Conservation (phyloP, 2,113 vertebrate genomes). For the Gadus macrocephalus region DNA sequence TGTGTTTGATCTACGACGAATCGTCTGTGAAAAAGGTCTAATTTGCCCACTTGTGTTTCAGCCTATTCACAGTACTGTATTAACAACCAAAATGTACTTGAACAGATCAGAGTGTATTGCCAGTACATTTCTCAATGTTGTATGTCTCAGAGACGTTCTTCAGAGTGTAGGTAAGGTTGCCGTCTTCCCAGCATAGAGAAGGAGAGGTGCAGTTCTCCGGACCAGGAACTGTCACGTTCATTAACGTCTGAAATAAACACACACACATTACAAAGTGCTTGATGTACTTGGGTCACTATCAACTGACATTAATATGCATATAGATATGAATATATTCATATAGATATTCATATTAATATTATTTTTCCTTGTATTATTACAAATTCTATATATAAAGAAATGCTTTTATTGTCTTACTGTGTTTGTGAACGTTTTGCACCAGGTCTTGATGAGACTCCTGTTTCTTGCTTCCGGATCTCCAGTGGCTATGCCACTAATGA, state of each 20-base stretch:
- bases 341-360: too few species aligned
- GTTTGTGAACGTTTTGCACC: constrained; percentile 79
- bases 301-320: too few species aligned
- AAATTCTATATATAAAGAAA: neutral
- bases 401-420: constrained; percentile 65
- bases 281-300: neutral
- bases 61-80: too few species aligned
- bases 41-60: too few species aligned
- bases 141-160: constrained; percentile 73
- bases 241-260: constrained; percentile 68
- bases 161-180: constrained; percentile 65
- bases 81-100: too few species aligned
- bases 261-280: neutral
- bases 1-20: too few species aligned
- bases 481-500: constrained; percentile 82
- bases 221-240: constrained; percentile 77
- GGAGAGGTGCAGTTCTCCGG: constrained; percentile 80
- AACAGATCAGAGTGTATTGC: neutral
- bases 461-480: constrained; percentile 77
- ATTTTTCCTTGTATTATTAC: too few species aligned
- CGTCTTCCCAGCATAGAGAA: constrained; percentile 74
- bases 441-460: constrained; percentile 83
- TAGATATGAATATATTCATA: too few species aligned
- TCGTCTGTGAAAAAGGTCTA: too few species aligned
- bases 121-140: constrained; percentile 79